These are phyloP conservation scores for Syngnathus rostellatus DNA, from an alignment of 2,797 vertebrate genomes.

Conservation along the genomic window DNA sequence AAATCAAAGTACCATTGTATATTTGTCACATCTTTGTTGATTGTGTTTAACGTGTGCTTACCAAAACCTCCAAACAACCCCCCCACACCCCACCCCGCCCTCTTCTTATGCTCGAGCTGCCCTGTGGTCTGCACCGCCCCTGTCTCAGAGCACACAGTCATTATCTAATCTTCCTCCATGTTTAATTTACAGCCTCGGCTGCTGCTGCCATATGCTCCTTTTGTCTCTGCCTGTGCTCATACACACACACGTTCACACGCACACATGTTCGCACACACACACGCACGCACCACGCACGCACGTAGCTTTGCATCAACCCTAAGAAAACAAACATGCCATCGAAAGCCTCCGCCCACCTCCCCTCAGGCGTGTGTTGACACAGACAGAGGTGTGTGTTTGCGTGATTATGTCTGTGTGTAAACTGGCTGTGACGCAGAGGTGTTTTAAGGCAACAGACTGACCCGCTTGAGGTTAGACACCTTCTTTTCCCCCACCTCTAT, in stretches of 20 bases:
- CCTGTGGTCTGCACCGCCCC: slow-evolving; percentile 51
- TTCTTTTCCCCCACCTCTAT: slow-evolving; percentile 10
- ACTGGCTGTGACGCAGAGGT: slow-evolving; percentile 21
- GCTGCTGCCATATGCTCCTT: slow-evolving; percentile 79
- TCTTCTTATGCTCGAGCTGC: slow-evolving; percentile 12
- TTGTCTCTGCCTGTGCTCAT: slow-evolving; percentile 58
- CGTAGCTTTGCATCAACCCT: slow-evolving; percentile 30
- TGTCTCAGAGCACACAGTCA: slow-evolving; percentile 75
- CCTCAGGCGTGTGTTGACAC: slow-evolving; percentile 42
- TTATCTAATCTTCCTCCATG: slow-evolving; percentile 87
- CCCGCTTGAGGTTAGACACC: slow-evolving; percentile 46
- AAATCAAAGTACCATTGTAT: slow-evolving; percentile 1
- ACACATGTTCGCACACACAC: neutral
- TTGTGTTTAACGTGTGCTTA: slow-evolving; percentile 28
- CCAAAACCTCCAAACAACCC: neutral
- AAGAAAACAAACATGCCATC: slow-evolving; percentile 44
- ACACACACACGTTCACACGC: neutral
- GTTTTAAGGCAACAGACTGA: slow-evolving; percentile 33
- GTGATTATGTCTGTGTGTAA: slow-evolving; percentile 32
- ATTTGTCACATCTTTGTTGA: slow-evolving; percentile 26
- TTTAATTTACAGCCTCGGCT: slow-evolving; percentile 84
- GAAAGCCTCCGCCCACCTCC: slow-evolving; percentile 23
- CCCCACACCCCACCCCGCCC: neutral
- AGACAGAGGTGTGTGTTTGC: slow-evolving; percentile 28
- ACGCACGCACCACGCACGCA: slow-evolving; percentile 16